Evolutionary conservation across 2,797 vertebrate species (phyloP), one percentile per base, ranked within the genome.

Genomic region (Poliocrania exsul): DNA sequence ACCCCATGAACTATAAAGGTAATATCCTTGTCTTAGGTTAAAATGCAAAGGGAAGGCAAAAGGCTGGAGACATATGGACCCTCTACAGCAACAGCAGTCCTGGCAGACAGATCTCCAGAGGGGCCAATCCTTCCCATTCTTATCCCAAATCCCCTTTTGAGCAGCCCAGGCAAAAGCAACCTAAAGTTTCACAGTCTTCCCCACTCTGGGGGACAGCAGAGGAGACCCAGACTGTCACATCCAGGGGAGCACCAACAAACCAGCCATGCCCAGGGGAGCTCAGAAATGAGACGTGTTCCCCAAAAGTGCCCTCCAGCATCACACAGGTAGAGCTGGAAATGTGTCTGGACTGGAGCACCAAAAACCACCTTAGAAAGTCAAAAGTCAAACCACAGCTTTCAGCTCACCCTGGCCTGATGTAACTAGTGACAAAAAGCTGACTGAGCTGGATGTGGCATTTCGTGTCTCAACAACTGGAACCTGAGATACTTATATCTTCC

Each of bases 401-500:
- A 87, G 9, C 28, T 80, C 38, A 49, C 47, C 74, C 31, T 29
- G 46, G 51, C 15, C 56, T 67, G 58, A 60, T 74, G 49, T 31
- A 17, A 19, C 51, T 13, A 31, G 29, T n/a, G 69, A 75, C 56
- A 85, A 77, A 85, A 80, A 37, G 37, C 31, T 35, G 47, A 54
- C 3, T 14, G 81, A 73, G 58, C 24, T 70, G 33, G 35, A 79
- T 56, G 49, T 73, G 74, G 37, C 33, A 25, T 57, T 93, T 93
- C 83, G 75, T 16, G 2, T 70, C 60, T 80, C 72, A 79, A n/a
- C 74, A 87, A 18, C 33, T 89, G 86, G 62, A 92, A 89, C 51
- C 12, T 73, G 64, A 86, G 64, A 42, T 44, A 19, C 58, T 86
- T 47, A 14, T 4, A 33, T 60, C 29, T 64, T 71, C 57, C 42